Evolutionary conservation across 2,888 invertebrate genomes (phyloP).

Genomic region (Euphydryas editha): DNA sequence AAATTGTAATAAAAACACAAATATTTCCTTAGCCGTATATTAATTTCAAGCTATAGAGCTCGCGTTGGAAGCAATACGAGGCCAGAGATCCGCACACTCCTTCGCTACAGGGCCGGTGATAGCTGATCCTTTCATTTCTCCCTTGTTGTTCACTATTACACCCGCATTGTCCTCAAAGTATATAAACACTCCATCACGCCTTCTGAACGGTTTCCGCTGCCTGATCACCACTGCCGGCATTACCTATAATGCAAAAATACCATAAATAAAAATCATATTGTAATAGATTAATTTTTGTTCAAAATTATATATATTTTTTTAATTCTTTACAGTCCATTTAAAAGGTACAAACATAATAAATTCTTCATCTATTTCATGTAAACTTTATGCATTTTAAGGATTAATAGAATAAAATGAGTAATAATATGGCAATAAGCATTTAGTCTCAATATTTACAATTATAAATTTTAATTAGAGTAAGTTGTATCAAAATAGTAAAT

Average conservation of each 20-base stretch:
- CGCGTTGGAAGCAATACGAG: conserved; percentile 99
- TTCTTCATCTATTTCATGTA: too few relatives aligned
- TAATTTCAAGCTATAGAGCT: conserved; percentile 95
- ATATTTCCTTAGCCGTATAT: conserved; percentile 42
- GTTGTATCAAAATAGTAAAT: too few relatives aligned
- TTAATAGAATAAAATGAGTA: too few relatives aligned
- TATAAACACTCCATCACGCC: conserved; percentile 99
- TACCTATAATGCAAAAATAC: conserved; percentile 81
- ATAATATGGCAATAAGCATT: too few relatives aligned
- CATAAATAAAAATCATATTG: not conserved
- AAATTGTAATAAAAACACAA: conserved; percentile 22
- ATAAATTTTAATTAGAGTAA: too few relatives aligned
- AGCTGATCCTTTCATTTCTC: conserved; percentile 99
- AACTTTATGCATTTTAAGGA: too few relatives aligned
- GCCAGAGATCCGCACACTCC: conserved; percentile 99
- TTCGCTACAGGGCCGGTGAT: conserved; percentile 99
- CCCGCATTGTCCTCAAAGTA: conserved; percentile 99
- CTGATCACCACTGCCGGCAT: conserved; percentile 99
- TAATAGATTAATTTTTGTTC: too few relatives aligned
- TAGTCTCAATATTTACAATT: too few relatives aligned
- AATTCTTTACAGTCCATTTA: too few relatives aligned
- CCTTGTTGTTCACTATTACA: conserved; percentile 99
- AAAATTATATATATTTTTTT: too few relatives aligned
- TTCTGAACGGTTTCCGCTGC: conserved; percentile 98
- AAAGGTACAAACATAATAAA: too few relatives aligned